Percentiles rank a stretch among this genome's conserved stretches.
Conservation (phyloP, 2,113 vertebrate species). For the Chaetops frenatus region DNA sequence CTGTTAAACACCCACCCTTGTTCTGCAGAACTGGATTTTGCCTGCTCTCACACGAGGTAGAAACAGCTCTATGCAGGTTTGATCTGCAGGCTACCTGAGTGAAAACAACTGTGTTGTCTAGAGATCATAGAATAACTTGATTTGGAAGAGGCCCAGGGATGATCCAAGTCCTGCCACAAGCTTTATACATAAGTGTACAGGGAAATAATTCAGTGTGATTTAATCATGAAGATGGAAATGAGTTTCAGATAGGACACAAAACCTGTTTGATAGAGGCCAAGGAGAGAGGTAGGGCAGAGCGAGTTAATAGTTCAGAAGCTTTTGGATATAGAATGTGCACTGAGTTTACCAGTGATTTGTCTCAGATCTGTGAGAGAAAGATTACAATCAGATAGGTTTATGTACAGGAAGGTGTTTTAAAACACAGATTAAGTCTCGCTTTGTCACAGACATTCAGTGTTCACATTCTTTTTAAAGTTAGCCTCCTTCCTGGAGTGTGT, state of each 20-base stretch:
- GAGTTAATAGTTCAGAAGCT: background rate
- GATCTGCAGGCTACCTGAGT: background rate
- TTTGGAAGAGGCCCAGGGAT: background rate
- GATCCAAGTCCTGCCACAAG: background rate
- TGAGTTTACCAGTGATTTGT: background rate
- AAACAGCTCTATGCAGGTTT: background rate
- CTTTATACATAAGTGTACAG: background rate
- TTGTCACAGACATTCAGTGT: background rate
- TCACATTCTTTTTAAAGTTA: background rate
- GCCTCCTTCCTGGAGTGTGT: background rate
- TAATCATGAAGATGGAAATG: background rate
- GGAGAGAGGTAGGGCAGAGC: background rate
- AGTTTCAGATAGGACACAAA: background rate
- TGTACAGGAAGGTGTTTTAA: background rate
- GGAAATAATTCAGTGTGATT: background rate
- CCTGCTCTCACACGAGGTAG: rapidly evolving
- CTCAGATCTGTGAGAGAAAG: background rate
- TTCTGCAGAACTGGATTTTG: background rate
- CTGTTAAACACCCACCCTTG: background rate
- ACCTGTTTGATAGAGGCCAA: background rate
- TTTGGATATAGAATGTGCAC: background rate
- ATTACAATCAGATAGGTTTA: background rate
- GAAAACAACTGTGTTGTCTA: background rate
- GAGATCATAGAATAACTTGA: background rate
- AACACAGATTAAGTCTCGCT: background rate